These are phyloP conservation scores for Lymantria dispar DNA, from an alignment of 2,888 invertebrate species.

Conservation along the genomic window DNA sequence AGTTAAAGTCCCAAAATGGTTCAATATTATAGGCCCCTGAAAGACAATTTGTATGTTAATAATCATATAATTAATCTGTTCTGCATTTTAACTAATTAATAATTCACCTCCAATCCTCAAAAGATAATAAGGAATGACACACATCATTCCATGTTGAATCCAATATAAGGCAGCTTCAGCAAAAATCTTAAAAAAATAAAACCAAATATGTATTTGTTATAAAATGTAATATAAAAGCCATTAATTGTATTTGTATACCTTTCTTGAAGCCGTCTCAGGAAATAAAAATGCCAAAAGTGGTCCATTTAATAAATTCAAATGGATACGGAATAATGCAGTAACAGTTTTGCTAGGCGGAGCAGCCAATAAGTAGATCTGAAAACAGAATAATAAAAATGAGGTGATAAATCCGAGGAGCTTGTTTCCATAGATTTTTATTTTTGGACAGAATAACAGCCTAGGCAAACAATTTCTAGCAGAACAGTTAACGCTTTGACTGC, in stretches of 20 bases:
- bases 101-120: constrained; percentile 91
- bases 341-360: constrained; percentile 92
- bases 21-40: constrained; percentile 93
- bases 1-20: constrained; percentile 88
- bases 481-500: too few species aligned
- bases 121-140: constrained; percentile 96
- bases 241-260: constrained; percentile 76
- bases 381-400: constrained; percentile 18
- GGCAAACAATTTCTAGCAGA: too few species aligned
- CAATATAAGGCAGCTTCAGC: constrained; percentile 97
- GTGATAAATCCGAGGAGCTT: too few species aligned
- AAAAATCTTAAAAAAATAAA: constrained; percentile 82
- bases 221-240: not conserved
- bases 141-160: constrained; percentile 97
- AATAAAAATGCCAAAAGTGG: constrained; percentile 95
- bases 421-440: too few species aligned
- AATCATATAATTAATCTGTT: not conserved
- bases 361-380: constrained; percentile 93
- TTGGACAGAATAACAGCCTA: too few species aligned
- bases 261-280: constrained; percentile 96
- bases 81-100: not conserved
- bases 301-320: constrained; percentile 96
- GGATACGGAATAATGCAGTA: constrained; percentile 93
- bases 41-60: constrained; percentile 14
- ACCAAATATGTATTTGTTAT: not conserved